phyloP scores from a whole-genome alignment of 2,888 invertebrate species.

The Phengaris arion region DNA sequence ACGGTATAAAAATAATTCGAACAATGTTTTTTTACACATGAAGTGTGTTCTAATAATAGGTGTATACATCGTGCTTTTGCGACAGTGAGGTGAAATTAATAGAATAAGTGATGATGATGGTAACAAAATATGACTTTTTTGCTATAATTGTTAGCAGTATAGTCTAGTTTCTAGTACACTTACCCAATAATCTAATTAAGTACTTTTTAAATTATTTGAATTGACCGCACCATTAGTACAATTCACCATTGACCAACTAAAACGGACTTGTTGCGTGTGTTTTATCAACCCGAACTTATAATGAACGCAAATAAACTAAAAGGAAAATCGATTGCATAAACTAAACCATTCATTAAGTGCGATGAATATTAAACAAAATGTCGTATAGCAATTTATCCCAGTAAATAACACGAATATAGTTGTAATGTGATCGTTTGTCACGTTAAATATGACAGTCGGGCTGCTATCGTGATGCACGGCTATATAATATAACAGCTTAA shows the following conservation, averaged over 20 bases:
- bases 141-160: too few relatives aligned
- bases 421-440: conserved; percentile 29
- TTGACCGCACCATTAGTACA: background rate
- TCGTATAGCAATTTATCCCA: conserved; percentile 13
- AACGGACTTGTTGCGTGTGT: conserved; percentile 12
- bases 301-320: conserved; percentile 15
- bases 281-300: conserved; percentile 5
- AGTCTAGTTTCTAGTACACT: too few relatives aligned
- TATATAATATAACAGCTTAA: conserved; percentile 28
- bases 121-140: too few relatives aligned
- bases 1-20: too few relatives aligned
- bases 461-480: conserved; percentile 26
- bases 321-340: conserved; percentile 21
- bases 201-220: background rate
- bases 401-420: conserved; percentile 27
- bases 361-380: conserved; percentile 25
- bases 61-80: too few relatives aligned
- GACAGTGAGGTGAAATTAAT: too few relatives aligned
- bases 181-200: too few relatives aligned
- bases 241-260: background rate
- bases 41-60: too few relatives aligned
- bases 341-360: conserved; percentile 3
- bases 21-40: too few relatives aligned
- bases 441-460: conserved; percentile 27
- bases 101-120: too few relatives aligned